Conservation (phyloP, 2,113 vertebrate species). For the Chlorodrepanis virens region DNA sequence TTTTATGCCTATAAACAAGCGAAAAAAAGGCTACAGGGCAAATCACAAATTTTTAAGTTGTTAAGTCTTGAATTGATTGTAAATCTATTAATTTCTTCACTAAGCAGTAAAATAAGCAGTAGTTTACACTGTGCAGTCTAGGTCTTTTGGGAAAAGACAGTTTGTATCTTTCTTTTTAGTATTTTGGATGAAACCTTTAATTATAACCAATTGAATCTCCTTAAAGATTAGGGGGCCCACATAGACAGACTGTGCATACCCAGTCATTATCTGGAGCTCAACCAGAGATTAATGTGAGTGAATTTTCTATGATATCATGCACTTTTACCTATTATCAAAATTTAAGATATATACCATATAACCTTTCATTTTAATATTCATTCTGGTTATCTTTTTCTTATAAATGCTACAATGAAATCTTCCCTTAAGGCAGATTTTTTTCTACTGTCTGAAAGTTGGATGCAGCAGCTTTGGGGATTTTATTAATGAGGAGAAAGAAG, state of each 20-base stretch:
- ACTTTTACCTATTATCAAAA: slow-evolving; percentile 36
- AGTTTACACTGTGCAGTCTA: not conserved
- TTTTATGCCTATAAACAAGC: not conserved
- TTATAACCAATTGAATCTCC: slow-evolving; percentile 49
- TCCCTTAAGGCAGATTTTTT: not conserved
- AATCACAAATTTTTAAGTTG: not conserved
- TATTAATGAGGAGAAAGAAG: not conserved
- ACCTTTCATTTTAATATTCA: slow-evolving; percentile 43
- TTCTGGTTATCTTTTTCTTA: not conserved
- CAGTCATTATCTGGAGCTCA: slow-evolving; percentile 52
- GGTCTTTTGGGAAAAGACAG: slow-evolving; percentile 5
- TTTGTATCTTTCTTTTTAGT: slow-evolving; percentile 44
- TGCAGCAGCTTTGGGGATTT: not conserved
- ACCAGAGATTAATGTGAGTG: slow-evolving; percentile 24
- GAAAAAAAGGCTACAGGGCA: not conserved
- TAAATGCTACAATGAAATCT: not conserved
- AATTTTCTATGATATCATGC: slow-evolving; percentile 38
- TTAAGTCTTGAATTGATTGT: not conserved
- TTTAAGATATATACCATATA: not conserved
- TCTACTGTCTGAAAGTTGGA: not conserved
- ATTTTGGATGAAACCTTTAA: slow-evolving; percentile 57
- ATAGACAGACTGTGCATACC: slow-evolving; percentile 21
- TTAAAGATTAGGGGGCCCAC: slow-evolving; percentile 47
- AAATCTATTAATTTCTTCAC: not conserved
- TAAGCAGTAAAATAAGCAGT: not conserved